Base-by-base conservation (phyloP, 2,797 vertebrate species). In the Octomys mimax region DNA sequence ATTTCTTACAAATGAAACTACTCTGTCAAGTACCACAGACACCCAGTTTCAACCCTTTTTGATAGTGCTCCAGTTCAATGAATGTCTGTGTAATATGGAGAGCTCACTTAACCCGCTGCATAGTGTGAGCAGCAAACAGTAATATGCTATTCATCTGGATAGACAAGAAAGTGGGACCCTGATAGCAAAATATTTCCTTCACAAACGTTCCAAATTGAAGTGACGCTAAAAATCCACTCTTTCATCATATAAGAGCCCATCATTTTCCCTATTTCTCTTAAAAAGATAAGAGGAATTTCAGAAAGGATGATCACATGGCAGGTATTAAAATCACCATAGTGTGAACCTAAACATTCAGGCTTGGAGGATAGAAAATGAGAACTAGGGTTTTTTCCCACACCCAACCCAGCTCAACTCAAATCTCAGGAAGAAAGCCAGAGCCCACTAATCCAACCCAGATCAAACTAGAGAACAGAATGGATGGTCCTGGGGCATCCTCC, bases 391-490 rank as follows among this genome's bases (percentile, higher is more conserved):
- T 46, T 64, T 66, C 79, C 80, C 66, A 89, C 71, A 16, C 33
- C 59, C 85, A 62, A 22, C 33, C 21, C 46, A 57, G 10, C 19
- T 87, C 92, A 95, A 87, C 62, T 62, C 36, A 92, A 92, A 84
- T 95, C 92, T 62, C 11, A 91, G 57, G 62, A 79, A 61, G 54
- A 14, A 81, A 92, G 79, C 75, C 79, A 91, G 49, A 59, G 46
- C 46, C 82, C 86, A 92, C 79, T 78, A 92, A 95, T 86, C 36
- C 61, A 96, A 62, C 26, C 36, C 94, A 52, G 78, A 62, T 18
- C 78, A 94, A 54, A 68, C 31, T 85, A 82, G 79, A 97, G 62
- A 36, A 46, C 42, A 19, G 71, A 79, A 36, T 59, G n/a, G 87
- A 24, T 2, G 4, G 62, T n/a, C 80, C 87, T 93, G 89, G 80